Percentiles rank a stretch among this genome's conserved stretches.
Conservation (phyloP, 2,113 vertebrate genomes). For the Anas platyrhynchos region DNA sequence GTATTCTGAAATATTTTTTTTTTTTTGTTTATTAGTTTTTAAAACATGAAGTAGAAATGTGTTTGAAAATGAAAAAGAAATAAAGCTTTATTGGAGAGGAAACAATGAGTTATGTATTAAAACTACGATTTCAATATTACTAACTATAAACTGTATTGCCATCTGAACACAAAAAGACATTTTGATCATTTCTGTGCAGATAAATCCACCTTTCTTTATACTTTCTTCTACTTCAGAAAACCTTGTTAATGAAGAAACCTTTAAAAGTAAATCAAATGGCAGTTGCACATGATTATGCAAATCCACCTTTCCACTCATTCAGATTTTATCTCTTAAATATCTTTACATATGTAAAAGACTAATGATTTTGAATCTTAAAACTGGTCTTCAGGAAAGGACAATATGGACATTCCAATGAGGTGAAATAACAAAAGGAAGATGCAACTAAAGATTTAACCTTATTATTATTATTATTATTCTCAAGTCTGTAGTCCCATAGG, state of each 20-base stretch:
- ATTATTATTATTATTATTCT: conserved; percentile 16
- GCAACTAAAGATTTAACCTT: conserved; percentile 48
- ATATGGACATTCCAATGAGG: conserved; percentile 35
- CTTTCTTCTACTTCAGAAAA: conserved; percentile 15
- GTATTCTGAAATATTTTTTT: neutral
- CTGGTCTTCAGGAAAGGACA: conserved; percentile 30
- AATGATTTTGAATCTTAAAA: conserved; percentile 65
- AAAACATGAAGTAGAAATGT: neutral
- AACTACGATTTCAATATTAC: neutral
- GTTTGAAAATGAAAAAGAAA: neutral
- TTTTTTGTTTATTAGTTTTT: neutral
- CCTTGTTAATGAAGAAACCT: conserved; percentile 24
- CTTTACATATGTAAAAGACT: conserved; percentile 49
- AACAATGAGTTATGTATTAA: neutral
- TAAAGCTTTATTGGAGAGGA: neutral
- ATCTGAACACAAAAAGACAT: neutral
- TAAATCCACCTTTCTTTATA: neutral
- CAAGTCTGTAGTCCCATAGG: conserved; percentile 42
- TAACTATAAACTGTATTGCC: neutral
- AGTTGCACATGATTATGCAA: conserved; percentile 41
- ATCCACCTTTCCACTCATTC: conserved; percentile 38
- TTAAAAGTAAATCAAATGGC: conserved; percentile 44
- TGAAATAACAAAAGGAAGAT: conserved; percentile 64
- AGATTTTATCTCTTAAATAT: conserved; percentile 61
- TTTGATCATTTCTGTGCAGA: neutral